These are phyloP conservation scores for Beris chalybata DNA, from an alignment of 2,888 invertebrate genomes.

Conservation along the genomic window DNA sequence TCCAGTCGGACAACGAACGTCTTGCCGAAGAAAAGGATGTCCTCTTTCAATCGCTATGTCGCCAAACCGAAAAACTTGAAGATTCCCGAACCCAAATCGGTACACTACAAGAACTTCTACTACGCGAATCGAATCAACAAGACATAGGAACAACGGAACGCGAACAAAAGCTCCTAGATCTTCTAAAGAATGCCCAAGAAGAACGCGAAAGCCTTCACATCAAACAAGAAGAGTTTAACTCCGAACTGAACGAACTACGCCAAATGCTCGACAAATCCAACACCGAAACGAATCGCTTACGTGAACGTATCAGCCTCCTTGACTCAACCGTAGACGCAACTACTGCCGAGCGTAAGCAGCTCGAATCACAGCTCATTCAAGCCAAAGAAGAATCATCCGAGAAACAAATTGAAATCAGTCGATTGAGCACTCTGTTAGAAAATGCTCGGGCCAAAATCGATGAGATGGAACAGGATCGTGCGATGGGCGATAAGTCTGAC, in stretches of 20 bases:
- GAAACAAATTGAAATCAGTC: conserved; percentile 76
- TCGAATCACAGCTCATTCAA: conserved; percentile 71
- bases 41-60: conserved; percentile 84
- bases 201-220: conserved; percentile 72
- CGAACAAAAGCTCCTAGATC: conserved; percentile 79
- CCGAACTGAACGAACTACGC: conserved; percentile 68
- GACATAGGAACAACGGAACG: conserved; percentile 72
- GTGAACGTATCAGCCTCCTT: conserved; percentile 69
- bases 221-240: conserved; percentile 78
- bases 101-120: conserved; percentile 76
- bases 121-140: conserved; percentile 69
- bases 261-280: conserved; percentile 63
- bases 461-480: conserved; percentile 69
- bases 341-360: conserved; percentile 71
- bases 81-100: conserved; percentile 82
- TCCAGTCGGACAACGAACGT: conserved; percentile 85
- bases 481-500: conserved; percentile 71
- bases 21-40: conserved; percentile 87
- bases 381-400: conserved; percentile 75
- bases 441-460: conserved; percentile 81
- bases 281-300: conserved; percentile 67
- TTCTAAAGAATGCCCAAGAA: conserved; percentile 81
- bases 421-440: conserved; percentile 76
- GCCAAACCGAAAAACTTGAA: conserved; percentile 89
- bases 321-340: conserved; percentile 76